These are phyloP conservation scores for Sialia sialis DNA, from an alignment of 2,113 vertebrate species.

Conservation along the genomic window DNA sequence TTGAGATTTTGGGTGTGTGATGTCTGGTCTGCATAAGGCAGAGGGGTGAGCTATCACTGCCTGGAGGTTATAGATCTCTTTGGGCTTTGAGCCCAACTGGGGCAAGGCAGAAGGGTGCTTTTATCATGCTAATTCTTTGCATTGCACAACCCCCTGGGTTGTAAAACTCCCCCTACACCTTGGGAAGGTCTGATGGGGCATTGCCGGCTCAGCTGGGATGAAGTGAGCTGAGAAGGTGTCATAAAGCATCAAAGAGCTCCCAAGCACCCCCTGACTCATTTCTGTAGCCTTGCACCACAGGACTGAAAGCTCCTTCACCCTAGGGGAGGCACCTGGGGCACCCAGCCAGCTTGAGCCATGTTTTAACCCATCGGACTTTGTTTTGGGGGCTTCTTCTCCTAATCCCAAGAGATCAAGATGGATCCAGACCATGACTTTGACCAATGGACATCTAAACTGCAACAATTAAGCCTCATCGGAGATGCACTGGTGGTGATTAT, in stretches of 20 bases:
- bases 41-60: accelerated
- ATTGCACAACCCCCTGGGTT: accelerated
- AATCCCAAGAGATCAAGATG: background rate
- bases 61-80: background rate
- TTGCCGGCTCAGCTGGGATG: background rate
- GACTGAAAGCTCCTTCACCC: background rate
- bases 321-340: background rate
- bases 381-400: background rate
- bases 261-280: accelerated
- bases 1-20: background rate
- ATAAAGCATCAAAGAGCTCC: background rate
- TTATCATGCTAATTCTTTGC: background rate
- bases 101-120: accelerated
- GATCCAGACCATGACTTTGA: background rate
- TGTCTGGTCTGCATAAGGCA: background rate
- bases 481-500: too few species aligned
- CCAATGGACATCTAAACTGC: background rate
- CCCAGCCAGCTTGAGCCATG: background rate
- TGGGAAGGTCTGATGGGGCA: background rate
- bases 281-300: background rate
- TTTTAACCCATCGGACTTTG: accelerated
- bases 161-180: background rate
- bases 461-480: accelerated
- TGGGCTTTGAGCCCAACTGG: too few species aligned
- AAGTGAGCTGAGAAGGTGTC: background rate